Percentiles rank a stretch among this genome's conserved stretches.
phyloP scores from a whole-genome alignment of 1,140 invertebrate genomes.

The Eumaeus atala region DNA sequence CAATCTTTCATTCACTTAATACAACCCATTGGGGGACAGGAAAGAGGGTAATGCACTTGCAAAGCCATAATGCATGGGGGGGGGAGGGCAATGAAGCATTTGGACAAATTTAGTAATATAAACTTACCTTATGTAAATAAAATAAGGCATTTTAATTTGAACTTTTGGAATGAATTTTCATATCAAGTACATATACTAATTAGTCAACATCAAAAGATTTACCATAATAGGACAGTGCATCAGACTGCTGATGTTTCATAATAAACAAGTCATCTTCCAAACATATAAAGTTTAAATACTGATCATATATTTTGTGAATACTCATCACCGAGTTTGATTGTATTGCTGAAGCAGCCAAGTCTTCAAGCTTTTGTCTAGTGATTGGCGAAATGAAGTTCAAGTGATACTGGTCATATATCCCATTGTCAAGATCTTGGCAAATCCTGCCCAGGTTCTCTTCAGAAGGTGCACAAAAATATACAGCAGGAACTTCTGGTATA shows the following conservation, averaged over 20 bases:
- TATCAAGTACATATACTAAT: too few relatives aligned
- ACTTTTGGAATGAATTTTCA: too few relatives aligned
- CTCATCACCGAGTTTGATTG: conserved; percentile 90
- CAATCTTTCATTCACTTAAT: too few relatives aligned
- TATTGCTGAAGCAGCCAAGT: conserved; percentile 93
- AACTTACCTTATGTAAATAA: too few relatives aligned
- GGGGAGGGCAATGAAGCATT: too few relatives aligned
- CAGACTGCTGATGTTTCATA: conserved; percentile 92
- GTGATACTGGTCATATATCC: conserved; percentile 96
- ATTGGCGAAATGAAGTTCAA: conserved; percentile 99
- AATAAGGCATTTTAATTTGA: too few relatives aligned
- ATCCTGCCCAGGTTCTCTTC: conserved; percentile 98
- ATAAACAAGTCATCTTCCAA: conserved; percentile 99
- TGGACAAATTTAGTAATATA: too few relatives aligned
- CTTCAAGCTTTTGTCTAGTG: conserved; percentile 94
- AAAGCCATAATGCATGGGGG: too few relatives aligned
- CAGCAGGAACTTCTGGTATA: conserved; percentile 98
- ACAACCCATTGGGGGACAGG: too few relatives aligned
- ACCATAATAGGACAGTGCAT: conserved; percentile 94
- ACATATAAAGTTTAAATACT: conserved; percentile 99
- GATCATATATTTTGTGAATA: conserved; percentile 97
- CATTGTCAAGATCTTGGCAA: conserved; percentile 92
- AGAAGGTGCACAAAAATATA: conserved; percentile 98
- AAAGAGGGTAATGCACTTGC: too few relatives aligned
- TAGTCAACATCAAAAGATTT: conserved; percentile 35